Evolutionary conservation across 1,140 invertebrate species (phyloP), one percentile per base, ranked within the genome.

Genomic region (Cotesia typhae): DNA sequence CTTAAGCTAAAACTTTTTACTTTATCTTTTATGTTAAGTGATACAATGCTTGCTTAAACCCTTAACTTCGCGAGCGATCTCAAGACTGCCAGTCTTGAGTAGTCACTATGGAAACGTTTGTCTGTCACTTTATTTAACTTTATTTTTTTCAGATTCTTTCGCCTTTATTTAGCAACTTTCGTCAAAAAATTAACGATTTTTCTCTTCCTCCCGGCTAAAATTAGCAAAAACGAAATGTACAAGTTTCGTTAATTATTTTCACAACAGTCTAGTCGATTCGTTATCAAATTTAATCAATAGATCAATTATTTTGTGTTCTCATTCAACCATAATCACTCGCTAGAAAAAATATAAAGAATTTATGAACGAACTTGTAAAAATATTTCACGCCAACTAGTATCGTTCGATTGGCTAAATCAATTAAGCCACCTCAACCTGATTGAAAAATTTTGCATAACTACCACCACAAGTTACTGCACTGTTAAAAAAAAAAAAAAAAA

Each of bases 311-410:
- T 28, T 61, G 14, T 35, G 7, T 20, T 47, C 36, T 47, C n/a
- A 4, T 65, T 65, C 14, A n/a, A 65, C 36, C n/a, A 14, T 65
- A 47, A 65, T 36, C 35, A 47, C 9, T 10, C 38, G 35, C 6
- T 0, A 65, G 9, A 65, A 1, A 28, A 28, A 28, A 1, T 28
- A 65, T 28, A 5, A 36, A 20, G 41, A 64, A 17, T 63, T 35
- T 37, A 55, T 20, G 51, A n/a, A 51, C 17, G 12, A 52, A 36
- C 59, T 65, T 67, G 10, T 57, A 10, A 17, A 12, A 67, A 47
- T 51, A 68, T 68, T 41, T 36, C 37, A 61, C 55, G 72, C 67
- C 72, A 73, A 73, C 69, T 73, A 73, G 72, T n/a, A 47, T 66
- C 72, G 52, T 14, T 66, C 72, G 61, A 67, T 73, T 55, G 57